Evolutionary conservation across 1,140 invertebrate species (phyloP).

Genomic region (Grapholita molesta): DNA sequence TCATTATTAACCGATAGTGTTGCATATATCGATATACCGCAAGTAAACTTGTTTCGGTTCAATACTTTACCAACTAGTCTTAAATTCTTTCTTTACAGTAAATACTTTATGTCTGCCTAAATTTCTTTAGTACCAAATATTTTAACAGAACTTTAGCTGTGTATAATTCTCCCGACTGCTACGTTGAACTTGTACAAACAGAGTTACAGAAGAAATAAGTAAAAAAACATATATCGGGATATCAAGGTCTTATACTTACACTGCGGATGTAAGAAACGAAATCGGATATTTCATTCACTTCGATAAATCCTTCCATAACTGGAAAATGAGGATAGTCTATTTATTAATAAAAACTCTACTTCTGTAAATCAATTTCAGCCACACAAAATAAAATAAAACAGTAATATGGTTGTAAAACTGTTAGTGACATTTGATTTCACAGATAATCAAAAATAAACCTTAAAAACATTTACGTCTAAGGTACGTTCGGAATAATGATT

Average conservation of each 20-base stretch:
- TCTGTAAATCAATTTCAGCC: not conserved
- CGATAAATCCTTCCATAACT: constrained; percentile 71
- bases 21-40: not conserved
- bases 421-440: not conserved
- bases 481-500: not conserved
- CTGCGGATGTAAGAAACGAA: constrained; percentile 80
- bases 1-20: not conserved
- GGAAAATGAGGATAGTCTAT: not conserved
- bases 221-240: not conserved
- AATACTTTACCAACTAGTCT: not conserved
- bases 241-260: constrained; percentile 72
- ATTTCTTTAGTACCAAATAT: not conserved
- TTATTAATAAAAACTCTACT: not conserved
- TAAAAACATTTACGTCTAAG: not conserved
- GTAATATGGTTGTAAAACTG: not conserved
- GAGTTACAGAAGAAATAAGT: constrained; percentile 14
- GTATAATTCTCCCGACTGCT: not conserved
- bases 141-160: not conserved
- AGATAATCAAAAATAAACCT: not conserved
- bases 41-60: not conserved
- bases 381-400: constrained; percentile 13
- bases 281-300: constrained; percentile 80
- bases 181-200: constrained; percentile 6
- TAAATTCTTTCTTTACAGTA: not conserved
- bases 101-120: not conserved